phyloP scores from a whole-genome alignment of 2,888 invertebrate species.

The Peribatodes rhomboidaria region DNA sequence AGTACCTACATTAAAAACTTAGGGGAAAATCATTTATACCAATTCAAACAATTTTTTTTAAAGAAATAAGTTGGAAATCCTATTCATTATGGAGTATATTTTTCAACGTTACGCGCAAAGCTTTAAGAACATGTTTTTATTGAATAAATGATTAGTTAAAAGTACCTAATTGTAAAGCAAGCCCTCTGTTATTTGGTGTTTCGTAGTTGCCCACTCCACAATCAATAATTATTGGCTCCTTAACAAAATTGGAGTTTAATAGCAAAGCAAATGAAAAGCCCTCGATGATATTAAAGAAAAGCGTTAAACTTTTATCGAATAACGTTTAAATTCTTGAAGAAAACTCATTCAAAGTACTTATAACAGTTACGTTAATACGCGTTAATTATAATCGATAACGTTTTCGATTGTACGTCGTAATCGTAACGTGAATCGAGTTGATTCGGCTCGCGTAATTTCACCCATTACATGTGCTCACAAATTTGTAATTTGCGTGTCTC shows the following conservation, averaged over 20 bases:
- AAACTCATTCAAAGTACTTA: conserved; percentile 73
- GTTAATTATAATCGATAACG: conserved; percentile 78
- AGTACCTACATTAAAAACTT: background rate
- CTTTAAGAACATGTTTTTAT: conserved; percentile 1
- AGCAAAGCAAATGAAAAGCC: conserved; percentile 73
- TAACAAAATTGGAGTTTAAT: conserved; percentile 76
- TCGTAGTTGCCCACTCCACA: conserved; percentile 45
- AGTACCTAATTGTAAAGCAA: conserved; percentile 1
- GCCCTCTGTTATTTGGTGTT: conserved; percentile 44
- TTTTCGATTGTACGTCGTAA: conserved; percentile 73
- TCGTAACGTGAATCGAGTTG: conserved; percentile 73
- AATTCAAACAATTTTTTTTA: too few species aligned
- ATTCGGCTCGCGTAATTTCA: conserved; percentile 78
- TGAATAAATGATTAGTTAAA: background rate
- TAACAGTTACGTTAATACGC: conserved; percentile 73
- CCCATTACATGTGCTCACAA: conserved; percentile 72
- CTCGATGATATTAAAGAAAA: conserved; percentile 68
- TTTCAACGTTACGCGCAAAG: background rate
- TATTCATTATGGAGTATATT: too few species aligned
- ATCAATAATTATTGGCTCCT: conserved; percentile 58
- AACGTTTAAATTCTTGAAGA: conserved; percentile 69
- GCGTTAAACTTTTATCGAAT: conserved; percentile 70
- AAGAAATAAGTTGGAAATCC: too few species aligned
- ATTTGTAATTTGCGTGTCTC: conserved; percentile 71
- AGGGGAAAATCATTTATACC: background rate